phyloP scores from a whole-genome alignment of 2,797 vertebrate genomes.

The Chelon auratus region DNA sequence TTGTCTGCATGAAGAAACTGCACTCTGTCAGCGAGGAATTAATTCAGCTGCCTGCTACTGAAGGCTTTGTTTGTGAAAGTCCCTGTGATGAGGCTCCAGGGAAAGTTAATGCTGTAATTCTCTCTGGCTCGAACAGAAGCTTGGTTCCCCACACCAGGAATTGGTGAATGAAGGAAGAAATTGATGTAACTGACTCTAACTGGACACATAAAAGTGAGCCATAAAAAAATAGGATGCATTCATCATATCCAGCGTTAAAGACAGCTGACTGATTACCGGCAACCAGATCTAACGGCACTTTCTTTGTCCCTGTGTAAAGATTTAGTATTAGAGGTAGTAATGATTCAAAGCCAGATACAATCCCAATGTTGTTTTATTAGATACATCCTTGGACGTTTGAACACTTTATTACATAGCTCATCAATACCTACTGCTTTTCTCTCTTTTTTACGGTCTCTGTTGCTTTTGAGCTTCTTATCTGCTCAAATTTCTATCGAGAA shows the following conservation, averaged over 20 bases:
- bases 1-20: not conserved
- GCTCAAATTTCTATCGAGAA: too few species aligned
- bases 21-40: slow-evolving; percentile 3
- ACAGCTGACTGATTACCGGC: too few species aligned
- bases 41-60: not conserved
- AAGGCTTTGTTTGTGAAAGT: not conserved
- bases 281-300: not conserved
- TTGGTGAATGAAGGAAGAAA: slow-evolving; percentile 1
- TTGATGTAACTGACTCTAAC: not conserved
- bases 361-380: not conserved
- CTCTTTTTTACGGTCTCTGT: not conserved
- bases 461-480: not conserved
- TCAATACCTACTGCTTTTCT: too few species aligned
- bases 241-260: too few species aligned
- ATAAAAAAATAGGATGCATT: not conserved
- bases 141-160: not conserved
- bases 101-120: slow-evolving; percentile 11
- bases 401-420: too few species aligned
- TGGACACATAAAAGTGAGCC: not conserved
- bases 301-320: not conserved
- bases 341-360: not conserved
- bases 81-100: not conserved
- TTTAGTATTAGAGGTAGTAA: not conserved
- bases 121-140: not conserved
- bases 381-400: too few species aligned